Evolutionary conservation across 2,113 vertebrate species (phyloP).

Genomic region (Harpagus bidentatus): DNA sequence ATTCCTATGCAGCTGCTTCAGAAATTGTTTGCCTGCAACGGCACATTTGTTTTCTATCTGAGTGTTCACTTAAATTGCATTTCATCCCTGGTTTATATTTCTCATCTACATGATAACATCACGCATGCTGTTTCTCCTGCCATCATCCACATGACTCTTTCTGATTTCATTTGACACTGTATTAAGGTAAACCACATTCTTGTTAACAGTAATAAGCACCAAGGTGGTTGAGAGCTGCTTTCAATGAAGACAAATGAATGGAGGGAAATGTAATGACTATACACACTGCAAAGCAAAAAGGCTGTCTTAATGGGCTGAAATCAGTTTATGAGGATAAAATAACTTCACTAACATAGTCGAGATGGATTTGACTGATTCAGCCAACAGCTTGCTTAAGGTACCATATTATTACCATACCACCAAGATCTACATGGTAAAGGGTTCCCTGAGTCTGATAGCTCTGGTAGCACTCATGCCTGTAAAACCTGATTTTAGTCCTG

Average conservation of each 20-base stretch:
- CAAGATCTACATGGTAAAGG: background rate
- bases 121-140: background rate
- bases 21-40: background rate
- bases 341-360: background rate
- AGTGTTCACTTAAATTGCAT: background rate
- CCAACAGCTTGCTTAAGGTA: background rate
- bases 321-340: background rate
- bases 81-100: slow-evolving; percentile 26
- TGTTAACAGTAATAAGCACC: slow-evolving; percentile 14
- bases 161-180: background rate
- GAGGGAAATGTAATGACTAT: background rate
- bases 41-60: background rate
- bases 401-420: background rate
- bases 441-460: background rate
- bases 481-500: slow-evolving; percentile 44
- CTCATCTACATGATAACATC: background rate
- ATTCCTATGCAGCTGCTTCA: background rate
- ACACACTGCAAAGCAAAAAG: background rate
- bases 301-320: background rate
- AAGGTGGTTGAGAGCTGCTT: background rate
- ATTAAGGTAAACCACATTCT: background rate
- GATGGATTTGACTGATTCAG: background rate
- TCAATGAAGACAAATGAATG: slow-evolving; percentile 21
- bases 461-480: background rate
- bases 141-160: background rate